Evolutionary conservation across 2,888 invertebrate genomes (phyloP), one percentile per base, ranked within the genome.

Genomic region (Beris chalybata): DNA sequence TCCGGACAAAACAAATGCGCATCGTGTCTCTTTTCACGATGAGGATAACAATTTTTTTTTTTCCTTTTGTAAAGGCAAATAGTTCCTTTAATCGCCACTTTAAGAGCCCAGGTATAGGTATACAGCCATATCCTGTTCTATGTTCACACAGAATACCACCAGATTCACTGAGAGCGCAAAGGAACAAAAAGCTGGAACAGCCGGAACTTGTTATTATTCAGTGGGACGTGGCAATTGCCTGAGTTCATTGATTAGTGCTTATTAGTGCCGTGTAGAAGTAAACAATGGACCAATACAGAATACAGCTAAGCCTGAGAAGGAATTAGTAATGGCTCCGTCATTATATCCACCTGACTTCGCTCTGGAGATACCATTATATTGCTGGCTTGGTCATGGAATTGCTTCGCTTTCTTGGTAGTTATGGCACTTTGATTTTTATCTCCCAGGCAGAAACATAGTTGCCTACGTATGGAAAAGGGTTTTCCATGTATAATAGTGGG

Each of bases 241-340:
- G 30, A 54, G 54, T 54, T 22, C 31, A 54, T 54, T 54, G 54
- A 54, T 32, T 32, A 32, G 9, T 32, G 54, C n/a, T 54, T 54
- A 54, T 54, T 54, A 32, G 32, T 54, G 11, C n/a, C 54, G 15
- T 32, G 31, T 32, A 22, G n/a, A 11, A 32, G 12, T n/a, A 32
- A 30, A 32, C 54, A 54, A 54, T 30, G 32, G 12, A 32, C n/a
- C 7, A 30, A 29, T 22, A 29, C 9, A n/a, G 12, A 12, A 12
- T 54, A 12, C 12, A n/a, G 22, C 29, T 5, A 22, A 30, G 5
- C 9, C 6, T 5, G 32, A 32, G 54, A 5, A n/a, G 12, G 11
- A 12, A 54, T 54, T n/a, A n/a, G 31, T 54, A 54, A 32, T 32
- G 54, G 32, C 22, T 13, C 22, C 30, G 30, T 15, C 31, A 54